A percentile compares a stretch with the other conserved stretches of the same genome.
Conservation (phyloP, 1,140 invertebrate genomes). For the Schlechtendalia chinensis region DNA sequence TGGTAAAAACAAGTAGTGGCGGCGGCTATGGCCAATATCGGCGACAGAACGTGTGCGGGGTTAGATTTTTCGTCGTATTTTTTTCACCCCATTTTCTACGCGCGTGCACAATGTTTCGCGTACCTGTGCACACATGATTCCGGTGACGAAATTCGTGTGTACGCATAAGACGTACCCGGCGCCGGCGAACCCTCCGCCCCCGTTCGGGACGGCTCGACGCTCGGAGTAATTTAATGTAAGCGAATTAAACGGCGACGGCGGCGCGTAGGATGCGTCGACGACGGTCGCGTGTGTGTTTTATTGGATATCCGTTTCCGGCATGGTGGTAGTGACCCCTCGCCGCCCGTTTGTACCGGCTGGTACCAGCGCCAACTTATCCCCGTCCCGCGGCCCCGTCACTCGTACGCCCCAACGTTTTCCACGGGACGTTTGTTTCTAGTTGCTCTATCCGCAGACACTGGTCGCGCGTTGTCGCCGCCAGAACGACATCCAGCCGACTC, state of each 20-base stretch:
- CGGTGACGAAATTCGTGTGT: neutral
- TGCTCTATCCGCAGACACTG: neutral
- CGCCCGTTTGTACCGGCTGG: conserved; percentile 42
- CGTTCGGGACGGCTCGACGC: neutral
- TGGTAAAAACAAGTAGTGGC: neutral
- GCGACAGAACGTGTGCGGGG: neutral
- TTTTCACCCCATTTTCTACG: too few relatives aligned
- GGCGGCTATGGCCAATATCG: neutral
- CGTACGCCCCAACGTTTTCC: neutral
- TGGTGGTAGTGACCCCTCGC: conserved; percentile 14
- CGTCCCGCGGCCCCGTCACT: neutral
- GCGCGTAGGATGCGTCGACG: conserved; percentile 13
- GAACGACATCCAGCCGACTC: too few relatives aligned
- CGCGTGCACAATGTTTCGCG: neutral
- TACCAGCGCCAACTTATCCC: conserved; percentile 22
- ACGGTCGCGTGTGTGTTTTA: conserved; percentile 48
- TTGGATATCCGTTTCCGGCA: conserved; percentile 47
- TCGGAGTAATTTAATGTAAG: conserved; percentile 30
- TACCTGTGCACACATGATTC: too few relatives aligned
- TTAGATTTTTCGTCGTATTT: neutral
- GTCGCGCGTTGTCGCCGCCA: neutral
- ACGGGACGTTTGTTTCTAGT: neutral
- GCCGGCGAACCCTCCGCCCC: neutral
- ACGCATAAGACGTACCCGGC: neutral
- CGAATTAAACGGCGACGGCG: conserved; percentile 16